Conservation (phyloP, 2,113 vertebrate genomes). For the Pithys albifrons region DNA sequence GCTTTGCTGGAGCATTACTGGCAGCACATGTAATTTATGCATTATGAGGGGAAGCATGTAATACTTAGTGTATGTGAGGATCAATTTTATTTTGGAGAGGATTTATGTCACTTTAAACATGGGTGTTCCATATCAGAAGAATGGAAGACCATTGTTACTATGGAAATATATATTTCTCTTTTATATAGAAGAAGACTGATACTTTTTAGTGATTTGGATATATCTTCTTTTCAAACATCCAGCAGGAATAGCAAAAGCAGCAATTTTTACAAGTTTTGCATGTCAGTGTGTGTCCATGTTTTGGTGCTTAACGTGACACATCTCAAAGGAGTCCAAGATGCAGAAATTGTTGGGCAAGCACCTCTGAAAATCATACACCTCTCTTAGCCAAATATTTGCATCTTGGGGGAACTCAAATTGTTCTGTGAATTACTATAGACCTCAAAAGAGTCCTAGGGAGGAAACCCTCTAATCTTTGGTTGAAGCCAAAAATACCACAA, state of each 20-base stretch:
- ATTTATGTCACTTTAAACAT: neutral
- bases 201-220: neutral
- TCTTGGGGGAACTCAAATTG: neutral
- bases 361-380: neutral
- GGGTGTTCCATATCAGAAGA: neutral
- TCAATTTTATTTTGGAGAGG: neutral
- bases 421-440: neutral
- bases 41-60: neutral
- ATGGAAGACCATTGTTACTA: neutral
- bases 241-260: neutral
- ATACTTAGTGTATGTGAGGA: neutral
- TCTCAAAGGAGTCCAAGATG: neutral
- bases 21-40: neutral
- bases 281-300: neutral
- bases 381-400: neutral
- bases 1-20: neutral
- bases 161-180: neutral
- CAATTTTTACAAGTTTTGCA: neutral
- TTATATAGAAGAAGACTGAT: neutral
- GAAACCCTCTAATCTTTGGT: neutral
- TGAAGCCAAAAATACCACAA: neutral
- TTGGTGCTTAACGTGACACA: neutral
- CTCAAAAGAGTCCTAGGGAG: neutral
- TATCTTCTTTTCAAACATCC: neutral
- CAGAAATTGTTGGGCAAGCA: neutral